These are phyloP conservation scores for Tigriopus californicus DNA, from an alignment of 2,888 invertebrate genomes.

Conservation along the genomic window DNA sequence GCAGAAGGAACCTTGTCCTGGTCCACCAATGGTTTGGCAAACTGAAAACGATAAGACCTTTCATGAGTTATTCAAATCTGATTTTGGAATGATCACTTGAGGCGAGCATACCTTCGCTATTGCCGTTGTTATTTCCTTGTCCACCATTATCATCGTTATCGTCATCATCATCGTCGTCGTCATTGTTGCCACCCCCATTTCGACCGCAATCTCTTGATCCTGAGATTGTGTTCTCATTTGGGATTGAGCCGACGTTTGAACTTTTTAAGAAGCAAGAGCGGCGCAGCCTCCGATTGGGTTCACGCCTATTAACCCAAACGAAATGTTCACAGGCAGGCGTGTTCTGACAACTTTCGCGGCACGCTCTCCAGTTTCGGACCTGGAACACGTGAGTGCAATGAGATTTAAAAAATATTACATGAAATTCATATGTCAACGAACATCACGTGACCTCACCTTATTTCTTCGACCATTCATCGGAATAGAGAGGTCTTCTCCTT, in stretches of 20 bases:
- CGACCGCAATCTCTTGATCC: neutral
- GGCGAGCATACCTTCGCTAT: neutral
- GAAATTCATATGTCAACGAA: neutral
- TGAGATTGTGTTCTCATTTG: neutral
- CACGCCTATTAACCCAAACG: neutral
- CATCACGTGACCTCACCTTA: neutral
- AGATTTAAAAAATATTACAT: neutral
- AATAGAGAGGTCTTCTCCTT: neutral
- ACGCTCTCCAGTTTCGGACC: neutral
- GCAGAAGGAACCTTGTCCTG: neutral
- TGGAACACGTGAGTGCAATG: neutral
- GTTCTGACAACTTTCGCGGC: neutral
- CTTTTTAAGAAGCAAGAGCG: neutral
- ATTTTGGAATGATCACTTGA: no score
- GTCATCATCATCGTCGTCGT: neutral
- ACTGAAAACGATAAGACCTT: no score
- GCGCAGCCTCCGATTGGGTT: slow-evolving; percentile 1
- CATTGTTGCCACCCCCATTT: neutral
- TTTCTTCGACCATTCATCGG: neutral
- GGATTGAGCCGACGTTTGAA: neutral
- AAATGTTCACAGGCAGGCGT: neutral
- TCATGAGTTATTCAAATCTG: neutral
- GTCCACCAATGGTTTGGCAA: neutral
- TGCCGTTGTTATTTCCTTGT: neutral
- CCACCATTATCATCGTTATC: neutral